Base-by-base conservation (phyloP, 2,888 invertebrate species). In the Drosophila rellima region DNA sequence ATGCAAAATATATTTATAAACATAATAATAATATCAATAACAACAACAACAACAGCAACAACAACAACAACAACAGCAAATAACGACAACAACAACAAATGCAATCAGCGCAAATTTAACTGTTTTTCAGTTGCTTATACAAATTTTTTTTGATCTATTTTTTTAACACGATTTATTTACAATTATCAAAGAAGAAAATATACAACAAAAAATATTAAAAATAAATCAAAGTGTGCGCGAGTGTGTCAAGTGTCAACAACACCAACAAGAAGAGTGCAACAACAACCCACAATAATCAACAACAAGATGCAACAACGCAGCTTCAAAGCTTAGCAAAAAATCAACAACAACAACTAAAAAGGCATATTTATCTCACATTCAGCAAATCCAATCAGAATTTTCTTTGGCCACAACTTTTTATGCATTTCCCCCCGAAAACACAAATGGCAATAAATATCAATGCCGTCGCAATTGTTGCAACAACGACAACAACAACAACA, bases 171-270 rank as follows among this genome's bases (percentile, higher is more conserved):
- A 59, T 64, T 54, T 26, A 52, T 54, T 57, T 55, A 47, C 37
- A 60, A 51, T 60, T 60, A 56, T 45, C 40, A 45, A 29, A 55
- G 37, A 17, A 15, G 23, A 10, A 26, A n/a, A 26, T 45, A n/a
- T 45, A 31, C 54, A 31, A 20, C 37, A 55, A 31, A 8, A 33
- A 20, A 52, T 35, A 73, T 47, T 33, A 23, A 48, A 18, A 59
- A 37, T 31, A 23, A 29, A 47, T n/a, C 17, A 70, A 66, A 65
- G 35, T 70, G 74, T 62, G 35, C 76, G 77, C 56, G 76, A 23
- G 44, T 63, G 82, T 80, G 82, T 52, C 64, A 65, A 82, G 86
- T 86, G 86, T 68, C 51, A 81, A 50, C 79, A 81, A 73, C 68
- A 78, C 47, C 54, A 71, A 52, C 57, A 47, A 23, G 13, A 50